Evolutionary conservation across 1,140 invertebrate genomes (phyloP).

Genomic region (Helicoverpa zea): DNA sequence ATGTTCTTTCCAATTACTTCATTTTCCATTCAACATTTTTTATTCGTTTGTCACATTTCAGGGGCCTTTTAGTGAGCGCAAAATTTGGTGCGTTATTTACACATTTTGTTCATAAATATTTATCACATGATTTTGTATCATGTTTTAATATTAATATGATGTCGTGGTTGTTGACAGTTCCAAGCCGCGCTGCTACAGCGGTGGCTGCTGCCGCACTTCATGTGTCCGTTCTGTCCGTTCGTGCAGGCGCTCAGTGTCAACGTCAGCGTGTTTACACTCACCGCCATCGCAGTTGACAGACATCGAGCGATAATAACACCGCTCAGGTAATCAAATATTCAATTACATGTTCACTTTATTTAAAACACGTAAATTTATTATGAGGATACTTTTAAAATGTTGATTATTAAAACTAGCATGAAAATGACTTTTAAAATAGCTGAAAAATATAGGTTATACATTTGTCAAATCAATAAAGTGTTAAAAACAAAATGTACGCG

Average conservation of each 20-base stretch:
- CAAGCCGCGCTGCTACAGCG: constrained; percentile 93
- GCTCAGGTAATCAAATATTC: constrained; percentile 85
- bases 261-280: constrained; percentile 94
- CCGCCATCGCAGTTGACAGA: constrained; percentile 93
- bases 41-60: background rate
- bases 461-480: no score
- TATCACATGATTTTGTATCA: background rate
- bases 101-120: background rate
- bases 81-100: background rate
- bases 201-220: constrained; percentile 94
- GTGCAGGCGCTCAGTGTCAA: constrained; percentile 93
- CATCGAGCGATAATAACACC: constrained; percentile 91
- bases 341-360: background rate
- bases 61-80: background rate
- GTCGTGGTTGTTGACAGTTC: constrained; percentile 87
- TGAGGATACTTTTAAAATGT: no score
- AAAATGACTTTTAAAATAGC: no score
- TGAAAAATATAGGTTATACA: no score
- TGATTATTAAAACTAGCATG: no score
- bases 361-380: no score
- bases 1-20: no score
- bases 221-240: constrained; percentile 94
- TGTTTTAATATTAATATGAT: background rate
- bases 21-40: no score
- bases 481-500: no score